Conservation (phyloP, 2,797 vertebrate species). For the Echiichthys vipera region DNA sequence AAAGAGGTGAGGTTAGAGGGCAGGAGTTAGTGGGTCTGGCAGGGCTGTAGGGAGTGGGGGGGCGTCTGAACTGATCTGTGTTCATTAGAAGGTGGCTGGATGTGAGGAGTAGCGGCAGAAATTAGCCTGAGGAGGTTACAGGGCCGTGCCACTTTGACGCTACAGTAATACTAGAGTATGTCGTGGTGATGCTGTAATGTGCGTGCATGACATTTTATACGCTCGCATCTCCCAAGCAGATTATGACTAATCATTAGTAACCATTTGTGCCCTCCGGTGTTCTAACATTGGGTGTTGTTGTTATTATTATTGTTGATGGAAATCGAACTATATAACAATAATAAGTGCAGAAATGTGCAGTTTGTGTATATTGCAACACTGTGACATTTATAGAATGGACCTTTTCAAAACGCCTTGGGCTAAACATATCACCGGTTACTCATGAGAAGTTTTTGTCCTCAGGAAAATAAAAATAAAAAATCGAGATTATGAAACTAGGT, state of each 20-base stretch:
- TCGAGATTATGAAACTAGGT: slow-evolving; percentile 41
- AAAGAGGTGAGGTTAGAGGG: slow-evolving; percentile 80
- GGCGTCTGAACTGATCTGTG: slow-evolving; percentile 60
- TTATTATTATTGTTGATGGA: slow-evolving; percentile 54
- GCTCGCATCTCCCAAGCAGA: slow-evolving; percentile 64
- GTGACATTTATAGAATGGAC: slow-evolving; percentile 48
- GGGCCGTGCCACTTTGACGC: slow-evolving; percentile 40
- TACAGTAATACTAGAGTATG: slow-evolving; percentile 52
- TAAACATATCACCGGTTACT: slow-evolving; percentile 27
- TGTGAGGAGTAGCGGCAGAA: slow-evolving; percentile 54
- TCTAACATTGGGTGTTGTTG: slow-evolving; percentile 43
- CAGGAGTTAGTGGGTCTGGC: slow-evolving; percentile 78
- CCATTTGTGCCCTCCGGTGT: slow-evolving; percentile 61
- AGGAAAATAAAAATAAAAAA: slow-evolving; percentile 44
- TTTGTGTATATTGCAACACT: slow-evolving; percentile 35
- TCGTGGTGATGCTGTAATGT: slow-evolving; percentile 53
- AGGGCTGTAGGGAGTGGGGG: slow-evolving; percentile 85
- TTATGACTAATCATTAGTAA: slow-evolving; percentile 78
- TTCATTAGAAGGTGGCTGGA: slow-evolving; percentile 69
- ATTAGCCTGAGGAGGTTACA: slow-evolving; percentile 47
- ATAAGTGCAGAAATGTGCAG: slow-evolving; percentile 45
- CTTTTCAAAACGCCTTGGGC: slow-evolving; percentile 47
- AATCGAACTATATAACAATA: slow-evolving; percentile 44
- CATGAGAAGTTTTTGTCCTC: slow-evolving; percentile 29
- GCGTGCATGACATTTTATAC: slow-evolving; percentile 69